phyloP scores from a whole-genome alignment of 1,140 invertebrate species.

The Centruroides sculpturatus region DNA sequence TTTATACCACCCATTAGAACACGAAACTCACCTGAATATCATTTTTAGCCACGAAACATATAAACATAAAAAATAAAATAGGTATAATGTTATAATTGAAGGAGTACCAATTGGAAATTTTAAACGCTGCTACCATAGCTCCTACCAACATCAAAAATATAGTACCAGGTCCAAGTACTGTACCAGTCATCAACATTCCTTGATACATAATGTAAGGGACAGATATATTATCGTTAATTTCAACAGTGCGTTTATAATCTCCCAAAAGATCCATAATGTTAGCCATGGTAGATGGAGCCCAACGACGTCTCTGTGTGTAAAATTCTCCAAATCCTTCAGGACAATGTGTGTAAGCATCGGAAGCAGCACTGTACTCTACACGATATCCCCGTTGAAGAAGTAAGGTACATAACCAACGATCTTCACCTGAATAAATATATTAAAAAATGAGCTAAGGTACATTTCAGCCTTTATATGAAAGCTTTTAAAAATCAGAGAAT shows the following conservation, averaged over 20 bases:
- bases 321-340: conserved; percentile 45
- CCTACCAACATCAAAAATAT: conserved; percentile 48
- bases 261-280: conserved; percentile 47
- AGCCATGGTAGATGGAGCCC: conserved; percentile 50
- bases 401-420: conserved; percentile 48
- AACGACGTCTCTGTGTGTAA: conserved; percentile 45
- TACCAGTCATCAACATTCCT: conserved; percentile 37
- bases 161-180: conserved; percentile 44
- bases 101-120: conserved; percentile 33
- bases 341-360: conserved; percentile 47
- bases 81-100: conserved; percentile 34
- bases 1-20: neutral
- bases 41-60: conserved; percentile 32
- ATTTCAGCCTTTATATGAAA: too few species aligned
- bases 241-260: conserved; percentile 36
- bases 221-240: conserved; percentile 42
- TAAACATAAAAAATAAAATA: conserved; percentile 32
- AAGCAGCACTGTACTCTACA: conserved; percentile 49
- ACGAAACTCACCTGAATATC: conserved; percentile 31
- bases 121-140: conserved; percentile 39
- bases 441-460: too few species aligned
- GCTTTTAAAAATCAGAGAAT: too few species aligned
- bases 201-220: conserved; percentile 40
- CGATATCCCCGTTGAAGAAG: conserved; percentile 45
- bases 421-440: conserved; percentile 34